Evolutionary conservation across 2,888 invertebrate genomes (phyloP), one percentile per base, ranked within the genome.

Genomic region (Parapristionchus giblindavisi): DNA sequence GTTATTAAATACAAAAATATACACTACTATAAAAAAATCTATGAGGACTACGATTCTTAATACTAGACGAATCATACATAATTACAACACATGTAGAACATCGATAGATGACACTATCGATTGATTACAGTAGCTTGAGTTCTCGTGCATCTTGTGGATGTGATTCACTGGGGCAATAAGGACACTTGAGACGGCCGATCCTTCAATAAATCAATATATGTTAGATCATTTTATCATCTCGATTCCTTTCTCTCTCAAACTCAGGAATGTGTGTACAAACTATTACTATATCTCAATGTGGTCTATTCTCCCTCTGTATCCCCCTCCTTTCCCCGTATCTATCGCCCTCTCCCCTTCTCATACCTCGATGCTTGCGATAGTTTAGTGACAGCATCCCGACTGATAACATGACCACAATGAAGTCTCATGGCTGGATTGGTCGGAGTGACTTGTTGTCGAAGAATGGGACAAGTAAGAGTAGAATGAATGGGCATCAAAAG

Each of bases 121-220:
- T n/a, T 32, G 90, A 93, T 96, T 91, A n/a, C n/a, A n/a, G n/a
- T n/a, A 97, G 97, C 90, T 93, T 94, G 88, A 98, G 94, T 89
- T 94, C 93, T 88, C 93, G 92, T 65, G 96, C 96, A 89, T 97
- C 96, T 76, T 93, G 92, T 32, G 95, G 94, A 84, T 93, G 93
- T 89, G 96, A 96, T 89, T 99, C 98, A 89, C 95, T 93, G 0
- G 98, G 98, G 88, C 99, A 99, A 90, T 99, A 99, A 0, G 98
- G 98, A 88, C 99, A 99, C 91, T 99, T 99, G 89, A 99, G 92
- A 88, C 95, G 95, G 91, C 79, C 92, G 87, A 68, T 77, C 38
- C 83, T 51, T 51, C 65, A 74, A 43, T 17, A 54, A 36, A 14
- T 71, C 38, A 3, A 1, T 36, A 29, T 24, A 48, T 24, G 17